Evolutionary conservation across 2,888 invertebrate species (phyloP).

Genomic region (Rhogogaster chlorosoma): DNA sequence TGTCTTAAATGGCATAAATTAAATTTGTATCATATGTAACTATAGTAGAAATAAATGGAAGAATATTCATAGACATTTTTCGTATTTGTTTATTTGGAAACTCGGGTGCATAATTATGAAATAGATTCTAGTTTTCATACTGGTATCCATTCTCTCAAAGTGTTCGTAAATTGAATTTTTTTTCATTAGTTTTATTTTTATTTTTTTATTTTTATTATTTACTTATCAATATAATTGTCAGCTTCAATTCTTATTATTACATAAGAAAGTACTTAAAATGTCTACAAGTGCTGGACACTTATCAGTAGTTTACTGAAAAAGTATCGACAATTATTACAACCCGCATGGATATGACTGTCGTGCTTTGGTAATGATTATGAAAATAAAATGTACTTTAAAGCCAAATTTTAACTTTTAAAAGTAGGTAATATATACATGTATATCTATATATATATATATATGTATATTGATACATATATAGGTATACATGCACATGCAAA

Average conservation of each 20-base stretch:
- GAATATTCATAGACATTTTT: background rate
- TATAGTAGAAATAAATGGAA: background rate
- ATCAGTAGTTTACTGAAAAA: background rate
- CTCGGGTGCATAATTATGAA: background rate
- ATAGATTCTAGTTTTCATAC: background rate
- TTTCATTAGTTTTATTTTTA: background rate
- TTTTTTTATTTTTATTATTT: background rate
- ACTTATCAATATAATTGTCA: conserved; percentile 13
- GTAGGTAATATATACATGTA: conserved; percentile 4
- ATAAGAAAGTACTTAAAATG: background rate
- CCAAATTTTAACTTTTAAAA: conserved; percentile 9
- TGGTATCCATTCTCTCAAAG: background rate
- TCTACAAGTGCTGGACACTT: background rate
- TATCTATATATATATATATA: background rate
- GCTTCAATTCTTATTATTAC: background rate
- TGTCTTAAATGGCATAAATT: conserved; percentile 13
- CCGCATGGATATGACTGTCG: conserved; percentile 13
- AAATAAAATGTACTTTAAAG: conserved; percentile 18
- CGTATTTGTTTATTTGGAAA: conserved; percentile 38
- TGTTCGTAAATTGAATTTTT: background rate
- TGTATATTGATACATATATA: background rate
- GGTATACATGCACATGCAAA: background rate
- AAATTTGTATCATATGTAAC: conserved; percentile 49
- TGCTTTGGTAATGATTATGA: conserved; percentile 12
- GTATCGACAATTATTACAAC: background rate